These are phyloP conservation scores for Nothobranchius kuhntae DNA, from an alignment of 2,113 vertebrate genomes.

Conservation along the genomic window DNA sequence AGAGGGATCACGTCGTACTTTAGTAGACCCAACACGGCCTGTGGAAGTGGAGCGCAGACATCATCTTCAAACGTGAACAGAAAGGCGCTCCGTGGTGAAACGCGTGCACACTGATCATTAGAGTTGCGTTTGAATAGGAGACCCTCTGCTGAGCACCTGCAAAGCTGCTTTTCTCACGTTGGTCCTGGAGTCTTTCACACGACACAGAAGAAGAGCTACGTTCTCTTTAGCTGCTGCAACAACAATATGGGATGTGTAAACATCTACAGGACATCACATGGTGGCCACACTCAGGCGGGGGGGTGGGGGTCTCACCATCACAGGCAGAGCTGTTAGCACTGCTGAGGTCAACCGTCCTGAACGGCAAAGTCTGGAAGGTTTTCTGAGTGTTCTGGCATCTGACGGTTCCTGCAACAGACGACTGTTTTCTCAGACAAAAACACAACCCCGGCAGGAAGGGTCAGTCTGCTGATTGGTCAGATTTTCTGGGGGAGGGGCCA, in stretches of 20 bases:
- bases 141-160: conserved; percentile 67
- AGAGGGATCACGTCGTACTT: conserved; percentile 78
- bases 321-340: conserved; percentile 12
- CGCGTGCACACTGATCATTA: not conserved
- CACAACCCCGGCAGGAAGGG: no score
- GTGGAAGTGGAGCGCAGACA: not conserved
- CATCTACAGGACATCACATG: no score
- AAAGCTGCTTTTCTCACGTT: conserved; percentile 91
- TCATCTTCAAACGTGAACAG: not conserved
- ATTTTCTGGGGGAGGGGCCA: no score
- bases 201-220: conserved; percentile 80
- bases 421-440: no score
- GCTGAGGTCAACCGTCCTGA: conserved; percentile 77
- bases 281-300: no score
- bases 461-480: no score
- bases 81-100: not conserved
- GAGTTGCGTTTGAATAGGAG: no score
- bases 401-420: conserved; percentile 39
- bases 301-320: conserved; percentile 67
- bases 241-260: not conserved
- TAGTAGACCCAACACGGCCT: conserved; percentile 88
- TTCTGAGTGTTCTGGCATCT: conserved; percentile 48
- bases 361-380: conserved; percentile 66
- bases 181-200: conserved; percentile 83
- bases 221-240: conserved; percentile 78